These are phyloP conservation scores for Drosophila kurseongensis DNA, from an alignment of 1,140 invertebrate species.

Conservation along the genomic window DNA sequence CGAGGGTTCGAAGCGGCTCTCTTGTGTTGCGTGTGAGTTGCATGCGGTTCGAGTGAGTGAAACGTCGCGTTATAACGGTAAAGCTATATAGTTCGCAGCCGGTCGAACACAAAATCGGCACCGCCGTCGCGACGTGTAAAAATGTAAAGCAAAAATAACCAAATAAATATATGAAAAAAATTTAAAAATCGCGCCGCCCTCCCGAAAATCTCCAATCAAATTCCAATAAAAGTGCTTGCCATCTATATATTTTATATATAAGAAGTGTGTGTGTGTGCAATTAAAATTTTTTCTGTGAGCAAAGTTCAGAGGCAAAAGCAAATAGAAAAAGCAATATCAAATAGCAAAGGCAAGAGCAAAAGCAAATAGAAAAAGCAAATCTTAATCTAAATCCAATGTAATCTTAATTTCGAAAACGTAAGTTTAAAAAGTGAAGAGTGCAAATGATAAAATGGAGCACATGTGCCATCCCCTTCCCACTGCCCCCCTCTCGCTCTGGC, in stretches of 20 bases:
- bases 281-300: conserved; percentile 50
- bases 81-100: conserved; percentile 31
- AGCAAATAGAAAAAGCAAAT: conserved; percentile 35
- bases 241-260: conserved; percentile 21
- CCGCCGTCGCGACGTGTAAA: conserved; percentile 65
- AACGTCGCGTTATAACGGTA: conserved; percentile 5
- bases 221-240: conserved; percentile 37
- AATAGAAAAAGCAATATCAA: conserved; percentile 40
- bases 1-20: conserved; percentile 9
- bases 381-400: conserved; percentile 51
- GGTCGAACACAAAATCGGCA: conserved; percentile 37
- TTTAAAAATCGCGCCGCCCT: conserved; percentile 9
- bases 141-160: conserved; percentile 61
- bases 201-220: conserved; percentile 32
- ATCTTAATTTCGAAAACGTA: conserved; percentile 51
- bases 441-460: conserved; percentile 26
- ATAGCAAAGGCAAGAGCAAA: conserved; percentile 43
- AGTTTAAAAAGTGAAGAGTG: conserved; percentile 39
- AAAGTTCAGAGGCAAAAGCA: conserved; percentile 53
- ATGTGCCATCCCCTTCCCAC: conserved; percentile 14
- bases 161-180: conserved; percentile 26
- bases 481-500: conserved; percentile 1
- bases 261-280: conserved; percentile 62
- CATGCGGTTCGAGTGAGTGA: not conserved
- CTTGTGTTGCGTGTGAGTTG: not conserved